Percentiles rank a stretch among this genome's conserved stretches.
These are phyloP conservation scores for Capreolus pygargus DNA, from an alignment of 2,113 vertebrate genomes.

Conservation along the genomic window DNA sequence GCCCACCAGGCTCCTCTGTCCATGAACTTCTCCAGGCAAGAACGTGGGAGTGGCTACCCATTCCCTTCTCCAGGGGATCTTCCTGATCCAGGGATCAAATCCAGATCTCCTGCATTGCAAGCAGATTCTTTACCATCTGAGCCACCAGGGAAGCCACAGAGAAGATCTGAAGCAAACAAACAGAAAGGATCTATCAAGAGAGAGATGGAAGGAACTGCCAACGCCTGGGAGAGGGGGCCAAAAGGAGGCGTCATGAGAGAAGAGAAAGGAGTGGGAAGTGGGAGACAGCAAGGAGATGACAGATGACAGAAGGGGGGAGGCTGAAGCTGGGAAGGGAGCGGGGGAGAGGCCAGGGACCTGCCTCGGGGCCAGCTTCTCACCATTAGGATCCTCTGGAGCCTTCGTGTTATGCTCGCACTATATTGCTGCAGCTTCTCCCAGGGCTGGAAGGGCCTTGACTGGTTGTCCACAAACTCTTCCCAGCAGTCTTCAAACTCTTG, in stretches of 20 bases:
- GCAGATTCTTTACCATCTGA: not conserved
- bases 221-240: not conserved
- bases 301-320: too few species aligned
- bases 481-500: constrained; percentile 64
- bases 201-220: not conserved
- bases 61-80: not conserved
- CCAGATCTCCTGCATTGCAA: not conserved
- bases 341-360: accelerated
- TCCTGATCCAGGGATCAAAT: not conserved
- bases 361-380: not conserved
- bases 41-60: not conserved
- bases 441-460: not conserved
- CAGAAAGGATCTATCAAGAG: not conserved
- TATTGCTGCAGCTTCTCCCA: not conserved
- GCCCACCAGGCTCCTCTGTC: not conserved
- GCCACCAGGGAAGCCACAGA: not conserved
- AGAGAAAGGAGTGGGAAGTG: not conserved
- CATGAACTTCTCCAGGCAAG: not conserved
- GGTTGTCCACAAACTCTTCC: constrained; percentile 1
- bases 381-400: not conserved
- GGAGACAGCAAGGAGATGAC: not conserved
- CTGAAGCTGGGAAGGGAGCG: not conserved
- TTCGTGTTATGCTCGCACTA: not conserved
- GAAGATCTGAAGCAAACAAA: not conserved
- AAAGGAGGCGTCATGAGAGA: not conserved